Evolutionary conservation across 2,888 invertebrate genomes (phyloP), one percentile per base, ranked within the genome.

Genomic region (Acholoe squamosa): DNA sequence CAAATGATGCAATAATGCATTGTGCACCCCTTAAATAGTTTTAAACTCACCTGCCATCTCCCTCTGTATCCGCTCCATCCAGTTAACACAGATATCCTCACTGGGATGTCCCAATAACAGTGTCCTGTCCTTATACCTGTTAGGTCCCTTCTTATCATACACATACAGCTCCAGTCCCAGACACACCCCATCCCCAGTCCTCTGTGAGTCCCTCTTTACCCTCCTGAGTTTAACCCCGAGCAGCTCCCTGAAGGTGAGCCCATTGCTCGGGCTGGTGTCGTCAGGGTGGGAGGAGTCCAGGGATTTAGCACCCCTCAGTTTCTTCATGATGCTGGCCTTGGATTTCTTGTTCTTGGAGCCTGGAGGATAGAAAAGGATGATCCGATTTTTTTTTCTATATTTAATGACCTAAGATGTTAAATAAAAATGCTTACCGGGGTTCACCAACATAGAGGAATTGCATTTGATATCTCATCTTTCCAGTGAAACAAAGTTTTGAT

Each of bases 91-190:
- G 51, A 90, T 84, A 52, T 71, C 92, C 51, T 91, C 92, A 89
- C 91, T 92, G 19, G 92, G 92, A 43, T 92, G 92, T 3, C 25
- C 33, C 14, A 91, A 89, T 31, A 89, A 28, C 10, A 91, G 80
- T 0, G 89, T 33, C 54, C 90, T 25, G 22, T 91, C 90, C 80
- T 84, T 90, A 19, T 89, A 88, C 19, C 80, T 67, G 51, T 91
- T 91, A 10, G 34, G 76, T 33, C 89, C 91, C 84, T 89, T 91
- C 28, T 80, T 76, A 19, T 89, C 89, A 84, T 90, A 91, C 7
- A 77, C 80, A 76, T 76, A 56, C 51, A 91, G 28, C 3, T 80
- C 89, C 1, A 91, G 0, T 12, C 91, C 91, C 31, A 71, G 86
- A 67, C 90, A 91, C 3, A 86, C 43, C 33, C 91, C 91, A 16